Percentiles rank a stretch among this genome's conserved stretches.
Evolutionary conservation across 2,888 invertebrate genomes (phyloP).

Genomic region (Bugulina stolonifera): DNA sequence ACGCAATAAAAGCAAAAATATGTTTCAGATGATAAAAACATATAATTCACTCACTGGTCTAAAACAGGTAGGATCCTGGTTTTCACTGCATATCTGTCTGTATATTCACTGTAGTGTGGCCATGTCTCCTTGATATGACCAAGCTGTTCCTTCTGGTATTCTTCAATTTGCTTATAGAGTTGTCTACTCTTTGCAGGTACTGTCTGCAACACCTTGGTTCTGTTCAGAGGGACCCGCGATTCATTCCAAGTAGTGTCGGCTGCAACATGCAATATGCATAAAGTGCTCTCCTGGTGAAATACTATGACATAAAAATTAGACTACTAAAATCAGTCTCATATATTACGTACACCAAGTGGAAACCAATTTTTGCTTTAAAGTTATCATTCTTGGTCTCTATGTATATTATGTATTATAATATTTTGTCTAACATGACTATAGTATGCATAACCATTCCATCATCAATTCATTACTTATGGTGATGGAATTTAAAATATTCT

Average conservation of each 20-base stretch:
- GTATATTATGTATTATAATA: too few relatives aligned
- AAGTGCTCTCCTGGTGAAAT: too few relatives aligned
- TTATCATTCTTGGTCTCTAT: too few relatives aligned
- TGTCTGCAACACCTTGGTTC: slow-evolving; percentile 34
- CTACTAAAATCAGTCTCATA: too few relatives aligned
- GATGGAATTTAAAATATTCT: too few relatives aligned
- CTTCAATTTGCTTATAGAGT: slow-evolving; percentile 37
- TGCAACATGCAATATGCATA: slow-evolving; percentile 27
- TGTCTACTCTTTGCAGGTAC: slow-evolving; percentile 44
- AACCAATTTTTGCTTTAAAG: too few relatives aligned
- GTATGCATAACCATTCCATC: too few relatives aligned
- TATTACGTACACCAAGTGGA: too few relatives aligned
- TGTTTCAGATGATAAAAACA: neutral
- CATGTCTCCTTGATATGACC: slow-evolving; percentile 35
- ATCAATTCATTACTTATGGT: too few relatives aligned
- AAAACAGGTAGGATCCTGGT: slow-evolving; percentile 6
- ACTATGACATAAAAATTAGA: too few relatives aligned
- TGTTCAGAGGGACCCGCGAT: slow-evolving; percentile 27
- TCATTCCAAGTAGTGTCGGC: slow-evolving; percentile 31
- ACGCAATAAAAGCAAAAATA: neutral
- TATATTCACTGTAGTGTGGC: slow-evolving; percentile 48
- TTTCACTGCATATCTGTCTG: slow-evolving; percentile 35
- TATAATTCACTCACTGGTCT: slow-evolving; percentile 5
- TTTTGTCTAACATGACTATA: too few relatives aligned
- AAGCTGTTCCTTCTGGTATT: slow-evolving; percentile 32